Evolutionary conservation across 2,113 vertebrate species (phyloP), one percentile per base, ranked within the genome.

Genomic region (Otolemur garnettii): DNA sequence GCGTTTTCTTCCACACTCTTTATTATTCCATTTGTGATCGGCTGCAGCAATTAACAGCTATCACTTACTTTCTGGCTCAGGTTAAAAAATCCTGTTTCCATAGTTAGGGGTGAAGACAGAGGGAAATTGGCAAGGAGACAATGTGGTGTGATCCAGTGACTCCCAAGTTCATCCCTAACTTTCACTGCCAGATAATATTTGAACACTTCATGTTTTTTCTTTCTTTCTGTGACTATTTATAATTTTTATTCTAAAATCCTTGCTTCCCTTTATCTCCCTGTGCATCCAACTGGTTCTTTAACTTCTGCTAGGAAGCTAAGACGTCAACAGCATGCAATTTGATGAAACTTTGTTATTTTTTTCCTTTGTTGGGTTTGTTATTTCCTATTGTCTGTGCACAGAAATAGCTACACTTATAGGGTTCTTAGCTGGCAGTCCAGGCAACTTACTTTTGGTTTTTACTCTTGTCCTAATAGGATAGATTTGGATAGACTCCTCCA

Each of bases 141-240:
- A 94, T 68, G 74, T 59, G 28, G 9, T 91, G 66, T 81, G 66
- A 78, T 28, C 11, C 72, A 55, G 55, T 78, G 35, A 84, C 71
- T 93, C 87, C 66, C 35, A 93, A 60, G 22, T 69, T 90, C 38
- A 55, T 77, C 53, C 30, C 38, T 22, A 68, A 92, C 19, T 94
- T 86, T 77, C 81, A 71, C 89, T 89, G 50, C 13, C 33, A 96
- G 62, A 57, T 45, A 92, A 77, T 71, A 21, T 92, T 87, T 68
- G 80, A 75, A 45, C 15, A 91, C 35, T 24, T 88, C 21, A 68
- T 84, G 66, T 5, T 89, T 96, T 93, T 78, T 81, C 30, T 83
- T 87, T 78, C 64, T 92, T 55, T 83, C 68, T 94, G 68, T 60
- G 33, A 57, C 45, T 19, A 5, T 90, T 94, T 82, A 60, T 64